These are phyloP conservation scores for Rhizoglyphus robini DNA, from an alignment of 1,140 invertebrate species.

Conservation along the genomic window DNA sequence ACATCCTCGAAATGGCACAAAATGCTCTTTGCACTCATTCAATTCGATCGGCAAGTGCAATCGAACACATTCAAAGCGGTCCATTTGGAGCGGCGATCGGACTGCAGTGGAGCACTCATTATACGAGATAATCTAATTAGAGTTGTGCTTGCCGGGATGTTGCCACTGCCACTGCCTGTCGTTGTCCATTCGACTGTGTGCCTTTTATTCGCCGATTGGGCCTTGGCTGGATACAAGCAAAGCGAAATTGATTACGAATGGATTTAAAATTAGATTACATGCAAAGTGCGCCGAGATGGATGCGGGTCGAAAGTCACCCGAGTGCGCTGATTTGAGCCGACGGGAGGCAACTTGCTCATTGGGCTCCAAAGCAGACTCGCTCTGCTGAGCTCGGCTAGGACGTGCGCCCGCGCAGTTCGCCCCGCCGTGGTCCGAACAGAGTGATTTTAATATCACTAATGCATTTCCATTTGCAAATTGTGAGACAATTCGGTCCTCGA, in stretches of 20 bases:
- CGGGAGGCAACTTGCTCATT: background rate
- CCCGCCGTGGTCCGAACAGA: background rate
- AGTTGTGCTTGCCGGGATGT: background rate
- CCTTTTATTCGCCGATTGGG: background rate
- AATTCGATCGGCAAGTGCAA: too few relatives aligned
- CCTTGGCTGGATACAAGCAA: background rate
- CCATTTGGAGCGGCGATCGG: too few relatives aligned
- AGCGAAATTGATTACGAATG: constrained; percentile 17
- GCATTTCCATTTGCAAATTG: constrained; percentile 15
- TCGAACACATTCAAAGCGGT: too few relatives aligned
- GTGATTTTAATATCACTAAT: constrained; percentile 15
- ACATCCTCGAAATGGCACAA: too few relatives aligned
- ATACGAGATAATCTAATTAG: constrained; percentile 8
- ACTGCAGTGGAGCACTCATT: too few relatives aligned
- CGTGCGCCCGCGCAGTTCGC: background rate
- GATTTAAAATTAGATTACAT: constrained; percentile 18
- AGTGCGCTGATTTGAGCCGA: background rate
- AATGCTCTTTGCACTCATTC: too few relatives aligned
- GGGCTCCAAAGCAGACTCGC: too few relatives aligned
- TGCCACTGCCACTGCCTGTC: background rate
- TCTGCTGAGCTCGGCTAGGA: background rate
- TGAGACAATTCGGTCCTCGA: too few relatives aligned
- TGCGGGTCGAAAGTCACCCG: background rate
- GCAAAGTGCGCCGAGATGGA: background rate
- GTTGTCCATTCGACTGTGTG: background rate